Evolutionary conservation across 1,140 invertebrate species (phyloP), one percentile per base, ranked within the genome.

Genomic region (Sipha flava): DNA sequence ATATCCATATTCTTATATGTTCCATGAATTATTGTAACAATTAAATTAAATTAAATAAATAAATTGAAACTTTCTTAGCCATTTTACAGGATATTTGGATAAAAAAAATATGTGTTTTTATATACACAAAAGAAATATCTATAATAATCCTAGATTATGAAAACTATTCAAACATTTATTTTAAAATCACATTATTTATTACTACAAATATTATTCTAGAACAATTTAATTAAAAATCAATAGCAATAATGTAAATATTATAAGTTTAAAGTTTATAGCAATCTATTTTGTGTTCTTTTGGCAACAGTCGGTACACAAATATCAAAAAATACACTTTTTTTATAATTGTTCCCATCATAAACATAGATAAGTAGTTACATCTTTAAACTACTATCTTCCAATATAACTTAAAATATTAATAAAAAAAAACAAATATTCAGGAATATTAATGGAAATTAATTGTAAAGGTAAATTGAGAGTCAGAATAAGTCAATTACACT

Each of bases 121-220:
- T 43, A 18, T 1, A 47, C 29, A 6, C 14, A 29, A 40, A 47
- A 70, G 26, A 62, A 70, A 47, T 47, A 47, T 14, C 29, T 14
- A n/a, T 45, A 12, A 43, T 18, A 37, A 62, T 47, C 1, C 10
- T 29, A 29, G 5, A 47, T 40, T 47, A 6, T 47, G 43, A 45
- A 29, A n/a, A 18, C 66, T 45, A 70, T 70, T 47, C n/a, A 26
- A 66, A 43, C 26, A 66, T 43, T 12, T 66, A 66, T 47, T 47
- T 45, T 26, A 29, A 70, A 70, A 70, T 70, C 43, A 70, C 40
- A 70, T 47, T 29, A 29, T 70, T 45, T 70, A 66, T 62, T 64
- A 37, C 23, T 45, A 66, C 0, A 66, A 26, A 66, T 66, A 70
- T 45, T 68, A 43, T 29, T 29, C 40, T 45, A 68, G 14, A 43